These are phyloP conservation scores for Rhynchophorus ferrugineus DNA, from an alignment of 1,140 invertebrate genomes.

Conservation along the genomic window DNA sequence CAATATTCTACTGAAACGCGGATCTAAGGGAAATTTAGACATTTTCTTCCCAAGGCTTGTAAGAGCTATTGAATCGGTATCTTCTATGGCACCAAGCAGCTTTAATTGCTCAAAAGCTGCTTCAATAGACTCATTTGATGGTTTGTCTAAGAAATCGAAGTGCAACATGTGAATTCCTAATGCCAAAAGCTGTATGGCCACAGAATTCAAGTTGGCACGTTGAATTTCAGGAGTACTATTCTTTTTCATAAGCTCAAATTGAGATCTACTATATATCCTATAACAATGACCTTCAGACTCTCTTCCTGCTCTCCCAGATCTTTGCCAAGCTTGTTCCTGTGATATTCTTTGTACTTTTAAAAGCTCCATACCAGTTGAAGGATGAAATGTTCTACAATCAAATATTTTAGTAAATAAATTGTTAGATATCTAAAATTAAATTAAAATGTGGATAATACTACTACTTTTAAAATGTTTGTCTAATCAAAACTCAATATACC, in stretches of 20 bases:
- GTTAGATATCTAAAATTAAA: constrained; percentile 15
- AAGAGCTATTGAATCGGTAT: constrained; percentile 48
- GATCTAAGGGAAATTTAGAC: constrained; percentile 88
- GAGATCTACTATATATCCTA: constrained; percentile 63
- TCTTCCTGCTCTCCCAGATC: constrained; percentile 83
- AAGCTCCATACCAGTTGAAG: constrained; percentile 74
- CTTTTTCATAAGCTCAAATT: constrained; percentile 59
- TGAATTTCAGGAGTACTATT: constrained; percentile 83
- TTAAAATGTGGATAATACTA: constrained; percentile 3
- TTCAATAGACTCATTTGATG: constrained; percentile 60
- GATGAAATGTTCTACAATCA: constrained; percentile 61
- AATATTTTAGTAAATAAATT: no score
- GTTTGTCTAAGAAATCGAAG: constrained; percentile 91
- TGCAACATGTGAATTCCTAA: constrained; percentile 71
- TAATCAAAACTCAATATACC: no score
- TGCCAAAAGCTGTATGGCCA: constrained; percentile 68
- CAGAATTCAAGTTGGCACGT: constrained; percentile 43
- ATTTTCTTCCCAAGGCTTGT: constrained; percentile 78
- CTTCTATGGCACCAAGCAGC: constrained; percentile 66
- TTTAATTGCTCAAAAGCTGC: constrained; percentile 63
- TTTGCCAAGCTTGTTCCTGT: constrained; percentile 87
- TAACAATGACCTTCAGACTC: constrained; percentile 79
- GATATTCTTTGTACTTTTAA: constrained; percentile 78
- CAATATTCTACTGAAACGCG: constrained; percentile 78
- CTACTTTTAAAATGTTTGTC: no score